Evolutionary conservation across 2,888 invertebrate genomes (phyloP).

Genomic region (Quadriops clusia): DNA sequence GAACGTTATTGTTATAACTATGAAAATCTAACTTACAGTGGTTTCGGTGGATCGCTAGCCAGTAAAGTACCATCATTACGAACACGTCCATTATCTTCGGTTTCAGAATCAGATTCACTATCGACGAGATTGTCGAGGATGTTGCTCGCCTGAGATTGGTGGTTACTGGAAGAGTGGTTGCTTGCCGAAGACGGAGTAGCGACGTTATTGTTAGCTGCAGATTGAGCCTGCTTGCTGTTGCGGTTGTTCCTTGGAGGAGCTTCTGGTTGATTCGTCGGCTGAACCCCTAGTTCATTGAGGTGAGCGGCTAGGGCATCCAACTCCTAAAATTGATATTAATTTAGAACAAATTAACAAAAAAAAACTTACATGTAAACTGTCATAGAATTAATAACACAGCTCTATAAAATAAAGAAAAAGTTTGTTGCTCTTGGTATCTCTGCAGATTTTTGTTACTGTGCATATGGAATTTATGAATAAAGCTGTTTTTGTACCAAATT

Average conservation of each 20-base stretch:
- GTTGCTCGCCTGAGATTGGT: constrained; percentile 26
- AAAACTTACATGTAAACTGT: too few relatives aligned
- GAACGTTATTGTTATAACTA: too few relatives aligned
- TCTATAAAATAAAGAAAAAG: too few relatives aligned
- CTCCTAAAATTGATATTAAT: constrained; percentile 60
- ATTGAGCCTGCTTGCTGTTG: constrained; percentile 29
- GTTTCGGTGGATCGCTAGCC: constrained; percentile 93
- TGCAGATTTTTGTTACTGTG: too few relatives aligned
- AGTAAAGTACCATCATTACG: constrained; percentile 89
- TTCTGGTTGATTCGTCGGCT: constrained; percentile 49
- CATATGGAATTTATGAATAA: too few relatives aligned
- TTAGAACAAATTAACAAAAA: too few relatives aligned
- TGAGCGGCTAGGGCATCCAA: constrained; percentile 94
- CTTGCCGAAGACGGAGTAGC: constrained; percentile 28
- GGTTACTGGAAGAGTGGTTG: constrained; percentile 29
- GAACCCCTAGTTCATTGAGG: constrained; percentile 81
- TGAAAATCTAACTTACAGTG: constrained; percentile 89
- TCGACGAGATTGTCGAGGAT: constrained; percentile 52
- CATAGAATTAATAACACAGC: too few relatives aligned
- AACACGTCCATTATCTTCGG: constrained; percentile 67
- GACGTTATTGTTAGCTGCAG: constrained; percentile 29
- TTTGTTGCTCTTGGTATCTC: too few relatives aligned
- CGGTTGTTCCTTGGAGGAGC: constrained; percentile 56
- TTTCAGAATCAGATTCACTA: constrained; percentile 72
- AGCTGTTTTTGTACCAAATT: too few relatives aligned